Base-by-base conservation (phyloP, 2,888 invertebrate genomes). In the Empis stercorea region DNA sequence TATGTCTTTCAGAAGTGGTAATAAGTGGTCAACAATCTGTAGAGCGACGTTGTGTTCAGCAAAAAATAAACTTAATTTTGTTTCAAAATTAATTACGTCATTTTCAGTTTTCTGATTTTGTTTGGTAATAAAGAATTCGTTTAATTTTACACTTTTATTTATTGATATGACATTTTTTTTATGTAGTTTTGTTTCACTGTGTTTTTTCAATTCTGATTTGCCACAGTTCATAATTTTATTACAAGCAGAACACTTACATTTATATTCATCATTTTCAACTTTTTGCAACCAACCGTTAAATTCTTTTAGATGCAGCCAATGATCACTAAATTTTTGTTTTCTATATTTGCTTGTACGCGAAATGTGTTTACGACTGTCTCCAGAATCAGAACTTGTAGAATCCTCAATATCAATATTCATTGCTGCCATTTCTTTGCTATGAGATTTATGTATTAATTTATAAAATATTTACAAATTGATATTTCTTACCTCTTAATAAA, bases 211-310 rank as follows among this genome's bases (percentile, higher is more conserved):
- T 14, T 48, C 48, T 1, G 43, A 48, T 23, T 48, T 47, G 16
- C 23, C 45, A 37, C 42, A 48, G 11, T 30, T 36, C 34, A 44
- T 20, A 20, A 44, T 43, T 43, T 36, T 45, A 14, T 45, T 15
- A 37, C 48, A 48, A 27, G 45, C 39, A 38, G 38, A 27, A 42
- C 48, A 45, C 23, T 48, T 48, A 34, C 45, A 48, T 43, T 45
- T 45, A 17, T 40, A 44, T 11, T 23, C 16, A 36, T 44, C 44
- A 30, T 44, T 27, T 17, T 39, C 3, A 16, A 45, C 16, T 45
- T 40, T 45, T 30, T 38, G 17, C 39, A 39, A 45, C 39, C 32
- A 45, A 39, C 40, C 30, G 23, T 45, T 40, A 38, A 27, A 27
- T 27, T 4, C 9, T 27, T 9, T n/a, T 34, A 34, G 9, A 7